Percentiles rank a stretch among this genome's conserved stretches.
phyloP scores from a whole-genome alignment of 2,888 invertebrate genomes.

The Pomacea canaliculata region DNA sequence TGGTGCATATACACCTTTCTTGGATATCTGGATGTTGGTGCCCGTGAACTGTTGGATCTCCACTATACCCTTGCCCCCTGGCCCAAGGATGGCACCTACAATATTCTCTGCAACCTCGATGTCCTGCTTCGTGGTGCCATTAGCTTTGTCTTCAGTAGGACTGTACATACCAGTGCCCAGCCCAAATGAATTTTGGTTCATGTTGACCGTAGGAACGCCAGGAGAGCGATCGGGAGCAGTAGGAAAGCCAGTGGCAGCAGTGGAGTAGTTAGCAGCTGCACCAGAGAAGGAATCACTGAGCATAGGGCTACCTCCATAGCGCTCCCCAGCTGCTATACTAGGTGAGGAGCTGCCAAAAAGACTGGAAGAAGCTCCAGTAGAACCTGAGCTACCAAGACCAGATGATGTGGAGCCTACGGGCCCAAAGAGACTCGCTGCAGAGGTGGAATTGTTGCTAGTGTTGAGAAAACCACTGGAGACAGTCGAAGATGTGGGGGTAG shows the following conservation, averaged over 20 bases:
- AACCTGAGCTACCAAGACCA: slow-evolving; percentile 70
- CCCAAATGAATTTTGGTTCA: slow-evolving; percentile 91
- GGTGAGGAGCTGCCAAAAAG: slow-evolving; percentile 69
- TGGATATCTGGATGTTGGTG: slow-evolving; percentile 98
- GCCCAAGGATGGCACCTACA: slow-evolving; percentile 97
- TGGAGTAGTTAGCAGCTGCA: slow-evolving; percentile 43
- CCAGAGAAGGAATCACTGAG: slow-evolving; percentile 61
- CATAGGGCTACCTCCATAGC: slow-evolving; percentile 63
- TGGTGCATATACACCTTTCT: slow-evolving; percentile 97
- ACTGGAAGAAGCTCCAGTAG: slow-evolving; percentile 60
- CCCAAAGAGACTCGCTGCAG: slow-evolving; percentile 80
- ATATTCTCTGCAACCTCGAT: slow-evolving; percentile 91
- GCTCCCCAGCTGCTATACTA: slow-evolving; percentile 55
- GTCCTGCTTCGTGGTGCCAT: slow-evolving; percentile 74
- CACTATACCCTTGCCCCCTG: slow-evolving; percentile 94
- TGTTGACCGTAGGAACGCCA: slow-evolving; percentile 41
- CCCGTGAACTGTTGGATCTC: slow-evolving; percentile 98
- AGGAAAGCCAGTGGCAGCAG: slow-evolving; percentile 42
- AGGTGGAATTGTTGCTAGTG: slow-evolving; percentile 64
- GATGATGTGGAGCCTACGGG: slow-evolving; percentile 83
- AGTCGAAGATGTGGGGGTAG: slow-evolving; percentile 46
- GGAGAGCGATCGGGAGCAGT: slow-evolving; percentile 51
- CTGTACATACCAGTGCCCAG: slow-evolving; percentile 76
- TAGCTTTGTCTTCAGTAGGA: slow-evolving; percentile 60
- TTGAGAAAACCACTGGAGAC: slow-evolving; percentile 54